Evolutionary conservation across 2,113 vertebrate species (phyloP).

Genomic region (Burhinus oedicnemus): DNA sequence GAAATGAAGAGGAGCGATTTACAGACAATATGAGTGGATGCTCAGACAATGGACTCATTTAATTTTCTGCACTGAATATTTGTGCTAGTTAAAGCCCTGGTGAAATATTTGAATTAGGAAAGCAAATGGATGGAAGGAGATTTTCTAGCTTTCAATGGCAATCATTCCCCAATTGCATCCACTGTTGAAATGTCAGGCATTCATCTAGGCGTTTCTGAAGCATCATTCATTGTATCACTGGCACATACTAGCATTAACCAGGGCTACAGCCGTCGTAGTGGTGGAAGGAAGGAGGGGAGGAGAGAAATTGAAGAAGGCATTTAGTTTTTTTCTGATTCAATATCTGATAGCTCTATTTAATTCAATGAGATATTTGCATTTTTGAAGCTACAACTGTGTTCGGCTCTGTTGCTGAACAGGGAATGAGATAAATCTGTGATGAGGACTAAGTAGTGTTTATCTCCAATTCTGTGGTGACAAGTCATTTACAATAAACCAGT

Average conservation of each 20-base stretch:
- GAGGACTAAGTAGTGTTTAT: neutral
- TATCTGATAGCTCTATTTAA: neutral
- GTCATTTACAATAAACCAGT: neutral
- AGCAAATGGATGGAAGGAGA: neutral
- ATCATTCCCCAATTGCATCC: neutral
- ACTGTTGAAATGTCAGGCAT: neutral
- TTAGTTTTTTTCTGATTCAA: neutral
- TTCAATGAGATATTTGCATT: neutral
- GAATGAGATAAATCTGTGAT: neutral
- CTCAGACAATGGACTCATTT: conserved; percentile 28
- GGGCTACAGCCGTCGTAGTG: neutral
- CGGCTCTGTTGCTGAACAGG: neutral
- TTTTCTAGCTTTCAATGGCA: neutral
- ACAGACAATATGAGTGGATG: neutral
- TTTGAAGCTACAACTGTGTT: neutral
- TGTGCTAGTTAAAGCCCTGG: neutral
- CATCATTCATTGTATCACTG: neutral
- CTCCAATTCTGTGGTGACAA: neutral
- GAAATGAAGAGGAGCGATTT: conserved; percentile 16
- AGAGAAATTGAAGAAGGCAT: neutral
- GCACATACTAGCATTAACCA: neutral
- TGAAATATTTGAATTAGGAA: neutral
- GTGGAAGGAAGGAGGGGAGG: neutral
- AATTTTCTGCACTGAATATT: neutral
- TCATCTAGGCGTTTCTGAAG: neutral